These are phyloP conservation scores for Eugnorisma glareosa DNA, from an alignment of 2,888 invertebrate genomes.

Conservation along the genomic window DNA sequence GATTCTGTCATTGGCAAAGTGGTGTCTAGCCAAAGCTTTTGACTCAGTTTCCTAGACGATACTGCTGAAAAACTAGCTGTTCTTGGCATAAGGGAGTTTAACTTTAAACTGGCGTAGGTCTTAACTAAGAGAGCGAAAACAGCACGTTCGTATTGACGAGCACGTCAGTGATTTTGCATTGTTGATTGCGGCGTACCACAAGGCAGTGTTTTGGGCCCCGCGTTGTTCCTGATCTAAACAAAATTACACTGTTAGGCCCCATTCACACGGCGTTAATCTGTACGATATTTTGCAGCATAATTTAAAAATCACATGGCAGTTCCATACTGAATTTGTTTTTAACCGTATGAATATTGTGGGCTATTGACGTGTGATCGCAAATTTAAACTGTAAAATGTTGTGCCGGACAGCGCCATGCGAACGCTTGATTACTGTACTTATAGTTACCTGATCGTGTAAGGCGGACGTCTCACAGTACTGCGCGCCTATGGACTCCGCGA, in stretches of 20 bases:
- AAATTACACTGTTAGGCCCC: too few species aligned
- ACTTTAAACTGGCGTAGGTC: background rate
- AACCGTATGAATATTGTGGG: too few species aligned
- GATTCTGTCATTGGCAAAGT: background rate
- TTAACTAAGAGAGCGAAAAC: background rate
- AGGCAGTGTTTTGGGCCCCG: background rate
- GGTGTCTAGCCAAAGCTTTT: background rate
- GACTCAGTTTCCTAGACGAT: background rate
- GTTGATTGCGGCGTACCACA: background rate
- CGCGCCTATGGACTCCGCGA: slow-evolving; percentile 95
- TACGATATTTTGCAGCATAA: too few species aligned
- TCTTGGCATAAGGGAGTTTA: background rate
- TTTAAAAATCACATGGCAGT: too few species aligned
- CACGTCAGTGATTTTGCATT: background rate
- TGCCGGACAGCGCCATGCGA: too few species aligned
- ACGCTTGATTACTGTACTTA: too few species aligned
- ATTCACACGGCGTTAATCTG: too few species aligned
- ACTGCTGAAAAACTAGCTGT: background rate
- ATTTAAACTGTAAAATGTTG: too few species aligned
- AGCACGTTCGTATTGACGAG: background rate
- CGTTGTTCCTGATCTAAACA: background rate
- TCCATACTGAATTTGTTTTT: too few species aligned
- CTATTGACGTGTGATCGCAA: too few species aligned
- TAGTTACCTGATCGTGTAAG: slow-evolving; percentile 92
- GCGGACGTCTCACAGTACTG: slow-evolving; percentile 96